These are phyloP conservation scores for Equus quagga DNA, from an alignment of 2,113 vertebrate genomes.

Conservation along the genomic window DNA sequence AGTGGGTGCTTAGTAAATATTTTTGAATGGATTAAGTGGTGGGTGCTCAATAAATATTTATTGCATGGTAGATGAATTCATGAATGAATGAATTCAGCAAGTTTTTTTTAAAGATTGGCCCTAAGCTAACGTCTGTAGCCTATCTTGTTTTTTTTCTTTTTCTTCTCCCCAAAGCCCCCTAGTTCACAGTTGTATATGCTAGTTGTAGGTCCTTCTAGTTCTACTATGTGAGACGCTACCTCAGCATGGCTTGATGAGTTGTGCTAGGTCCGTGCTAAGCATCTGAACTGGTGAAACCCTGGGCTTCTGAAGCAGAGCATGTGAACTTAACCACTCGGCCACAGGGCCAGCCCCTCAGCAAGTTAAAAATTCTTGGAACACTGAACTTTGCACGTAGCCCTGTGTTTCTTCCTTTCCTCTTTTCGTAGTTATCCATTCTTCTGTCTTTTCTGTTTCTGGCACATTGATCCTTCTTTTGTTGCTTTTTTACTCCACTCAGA, in stretches of 20 bases:
- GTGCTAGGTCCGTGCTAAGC: too few relatives aligned
- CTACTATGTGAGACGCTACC: too few relatives aligned
- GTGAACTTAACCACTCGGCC: too few relatives aligned
- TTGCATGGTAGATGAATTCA: background rate
- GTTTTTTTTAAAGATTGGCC: background rate
- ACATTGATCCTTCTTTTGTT: background rate
- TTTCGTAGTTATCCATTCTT: background rate
- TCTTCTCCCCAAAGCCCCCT: too few relatives aligned
- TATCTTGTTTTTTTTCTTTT: too few relatives aligned
- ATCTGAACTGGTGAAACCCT: too few relatives aligned
- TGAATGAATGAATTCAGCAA: conserved; percentile 27
- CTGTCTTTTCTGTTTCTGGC: background rate
- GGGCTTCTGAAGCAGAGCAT: too few relatives aligned
- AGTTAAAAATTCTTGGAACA: background rate
- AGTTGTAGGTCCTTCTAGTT: too few relatives aligned
- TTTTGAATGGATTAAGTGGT: background rate
- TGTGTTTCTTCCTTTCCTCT: background rate
- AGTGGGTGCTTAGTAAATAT: background rate
- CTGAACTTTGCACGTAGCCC: background rate
- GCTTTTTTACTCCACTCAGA: background rate
- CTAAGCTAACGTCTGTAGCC: too few relatives aligned
- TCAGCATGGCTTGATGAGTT: too few relatives aligned
- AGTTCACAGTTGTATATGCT: too few relatives aligned
- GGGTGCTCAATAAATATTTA: background rate
- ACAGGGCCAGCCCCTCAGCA: background rate